Percentiles rank a stretch among this genome's conserved stretches.
phyloP scores from a whole-genome alignment of 2,113 vertebrate genomes.

The Ariopsis seemanni region DNA sequence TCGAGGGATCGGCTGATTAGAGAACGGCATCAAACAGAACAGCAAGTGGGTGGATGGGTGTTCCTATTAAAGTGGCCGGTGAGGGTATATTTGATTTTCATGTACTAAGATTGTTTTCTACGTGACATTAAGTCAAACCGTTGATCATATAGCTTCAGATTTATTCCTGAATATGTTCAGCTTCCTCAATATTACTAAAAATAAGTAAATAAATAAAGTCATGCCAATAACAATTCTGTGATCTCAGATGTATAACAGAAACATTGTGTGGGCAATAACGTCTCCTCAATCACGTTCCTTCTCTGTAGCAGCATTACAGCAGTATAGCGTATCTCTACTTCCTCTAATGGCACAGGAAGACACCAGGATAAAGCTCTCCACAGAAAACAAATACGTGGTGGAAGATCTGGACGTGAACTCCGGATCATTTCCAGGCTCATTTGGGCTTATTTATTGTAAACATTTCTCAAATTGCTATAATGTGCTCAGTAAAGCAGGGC shows the following conservation, averaged over 20 bases:
- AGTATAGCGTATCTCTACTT: background rate
- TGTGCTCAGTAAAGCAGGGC: slow-evolving; percentile 23
- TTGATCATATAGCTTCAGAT: background rate
- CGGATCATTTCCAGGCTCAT: background rate
- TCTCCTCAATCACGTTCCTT: background rate
- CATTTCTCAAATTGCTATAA: slow-evolving; percentile 21
- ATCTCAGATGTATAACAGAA: background rate
- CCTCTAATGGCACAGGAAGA: background rate
- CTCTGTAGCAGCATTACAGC: background rate
- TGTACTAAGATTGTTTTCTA: too few relatives aligned
- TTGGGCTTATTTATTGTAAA: slow-evolving; percentile 29
- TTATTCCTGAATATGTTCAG: background rate
- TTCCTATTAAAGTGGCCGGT: too few relatives aligned
- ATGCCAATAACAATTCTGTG: background rate
- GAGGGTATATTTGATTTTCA: background rate
- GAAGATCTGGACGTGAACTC: background rate
- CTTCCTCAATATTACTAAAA: background rate
- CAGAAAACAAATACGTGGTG: background rate
- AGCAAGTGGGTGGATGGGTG: too few relatives aligned
- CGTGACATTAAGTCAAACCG: background rate
- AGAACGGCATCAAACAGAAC: too few relatives aligned
- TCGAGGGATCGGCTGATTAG: too few relatives aligned
- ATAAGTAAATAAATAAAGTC: background rate
- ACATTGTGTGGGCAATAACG: too few relatives aligned
- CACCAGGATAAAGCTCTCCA: background rate